Evolutionary conservation across 2,113 vertebrate species (phyloP), one percentile per base, ranked within the genome.

Genomic region (Podarcis cretensis): DNA sequence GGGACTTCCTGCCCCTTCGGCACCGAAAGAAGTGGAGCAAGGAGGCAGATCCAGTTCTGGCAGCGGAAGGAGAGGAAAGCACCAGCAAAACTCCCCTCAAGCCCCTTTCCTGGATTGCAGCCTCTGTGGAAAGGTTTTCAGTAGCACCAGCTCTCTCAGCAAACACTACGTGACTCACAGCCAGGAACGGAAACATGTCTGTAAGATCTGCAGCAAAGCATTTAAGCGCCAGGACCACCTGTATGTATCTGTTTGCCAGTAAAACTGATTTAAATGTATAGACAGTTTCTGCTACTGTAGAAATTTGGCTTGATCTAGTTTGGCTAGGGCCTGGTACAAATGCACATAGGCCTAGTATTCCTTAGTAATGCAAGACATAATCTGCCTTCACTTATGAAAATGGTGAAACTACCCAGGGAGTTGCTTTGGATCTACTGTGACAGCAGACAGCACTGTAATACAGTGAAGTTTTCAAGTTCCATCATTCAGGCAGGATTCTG

Each of bases 171-270:
- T 97, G 89, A 96, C 94, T 0, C 97, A 97, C 92, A 96, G 96
- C 91, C 94, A 96, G 90, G 94, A 97, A 14, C 88, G 96, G 74
- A 95, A 95, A 1, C 96, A 97, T 18, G 81, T 96, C 10, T 97
- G 97, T 89, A 88, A 88, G 30, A 74, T 97, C 94, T 97, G 97
- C 94, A 91, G 95, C 91, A 96, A 96, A 90, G 96, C 95, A 18
- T 97, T 97, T 68, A 97, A 98, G 89, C 95, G 95, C 0, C 95
- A 96, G 82, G 96, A 98, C 92, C 97, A 97, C 92, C 94, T 97
- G 97, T 98, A 94, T 30, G 97, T 96, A 83, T 84, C 79, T 13
- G 1, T 48, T 37, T 23, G 21, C 32, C 82, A 14, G 3, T 66
- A 68, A 23, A 57, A 74, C 40, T 2, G 25, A 1, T 79, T 32